Evolutionary conservation across 2,113 vertebrate species (phyloP), one percentile per base, ranked within the genome.

Genomic region (Panurus biarmicus): DNA sequence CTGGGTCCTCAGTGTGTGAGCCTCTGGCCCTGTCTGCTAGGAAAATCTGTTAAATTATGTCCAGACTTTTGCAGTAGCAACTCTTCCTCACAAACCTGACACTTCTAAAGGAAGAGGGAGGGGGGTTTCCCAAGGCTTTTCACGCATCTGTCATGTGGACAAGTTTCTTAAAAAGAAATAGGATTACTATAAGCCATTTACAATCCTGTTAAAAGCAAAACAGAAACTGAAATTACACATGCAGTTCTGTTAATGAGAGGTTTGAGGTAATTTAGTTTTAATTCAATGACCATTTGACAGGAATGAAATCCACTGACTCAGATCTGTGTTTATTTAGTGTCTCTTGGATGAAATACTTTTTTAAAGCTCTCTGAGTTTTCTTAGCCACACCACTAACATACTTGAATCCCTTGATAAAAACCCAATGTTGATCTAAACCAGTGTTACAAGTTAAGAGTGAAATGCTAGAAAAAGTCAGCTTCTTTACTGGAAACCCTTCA

Each of bases 401-500:
- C 83, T 91, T 73, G 67, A 94, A 80, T 87, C 60, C 33, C 66
- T 76, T 70, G n/a, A 90, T 80, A 51, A 81, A 93, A 94, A 48
- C 19, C 15, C 89, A 51, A 0, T 65, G 92, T 44, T 90, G 56
- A 47, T 67, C 79, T 94, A 88, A 94, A 74, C 51, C 31, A 44
- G 12, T 51, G 12, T 72, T 83, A 85, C 18, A 85, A 89, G 77
- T 87, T 90, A 91, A 78, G 85, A 84, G 35, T 16, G 69, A 80
- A 65, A 80, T 81, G 58, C 78, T 88, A 89, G 66, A 72, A 80
- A 85, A 94, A 78, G 47, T 19, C 53, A 47, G n/a, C 31, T 72
- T 38, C 72, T 93, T 95, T 93, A 93, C 95, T 86, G 88, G 95
- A 92, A 91, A 48, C 51, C 56, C 19, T 57, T 56, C 16, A 53